A percentile compares a stretch with the other conserved stretches of the same genome.
Conservation (phyloP, 2,888 invertebrate genomes). For the Dastarcus helophoroides region DNA sequence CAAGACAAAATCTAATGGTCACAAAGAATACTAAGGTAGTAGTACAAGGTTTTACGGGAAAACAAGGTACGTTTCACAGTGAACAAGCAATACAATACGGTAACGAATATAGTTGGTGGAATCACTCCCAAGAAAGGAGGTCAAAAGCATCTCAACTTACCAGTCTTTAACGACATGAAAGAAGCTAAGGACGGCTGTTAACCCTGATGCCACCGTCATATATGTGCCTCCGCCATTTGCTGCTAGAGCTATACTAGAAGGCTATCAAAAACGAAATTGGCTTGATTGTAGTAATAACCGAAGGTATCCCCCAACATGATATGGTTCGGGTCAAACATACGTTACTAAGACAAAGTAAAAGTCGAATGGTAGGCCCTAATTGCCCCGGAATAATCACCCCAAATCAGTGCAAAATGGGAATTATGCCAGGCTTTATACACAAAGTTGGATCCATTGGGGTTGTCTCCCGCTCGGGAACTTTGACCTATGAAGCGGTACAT, state of each 20-base stretch:
- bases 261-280: conserved; percentile 66
- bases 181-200: conserved; percentile 56
- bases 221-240: conserved; percentile 67
- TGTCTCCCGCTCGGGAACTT: conserved; percentile 55
- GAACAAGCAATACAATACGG: conserved; percentile 71
- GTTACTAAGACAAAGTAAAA: conserved; percentile 52
- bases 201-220: conserved; percentile 60
- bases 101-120: conserved; percentile 72
- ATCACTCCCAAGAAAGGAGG: conserved; percentile 73
- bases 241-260: conserved; percentile 58
- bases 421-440: conserved; percentile 74
- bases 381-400: conserved; percentile 71
- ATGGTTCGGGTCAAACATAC: conserved; percentile 68
- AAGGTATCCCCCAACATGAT: conserved; percentile 47
- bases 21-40: conserved; percentile 54
- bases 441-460: conserved; percentile 59
- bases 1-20: conserved; percentile 19
- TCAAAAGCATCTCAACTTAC: conserved; percentile 63
- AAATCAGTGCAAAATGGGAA: conserved; percentile 64
- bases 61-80: conserved; percentile 57
- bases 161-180: conserved; percentile 48
- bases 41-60: conserved; percentile 73
- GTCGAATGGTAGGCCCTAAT: conserved; percentile 70
- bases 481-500: conserved; percentile 68
- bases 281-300: conserved; percentile 58